phyloP scores from a whole-genome alignment of 2,797 vertebrate genomes.

The Gadopsis marmoratus region DNA sequence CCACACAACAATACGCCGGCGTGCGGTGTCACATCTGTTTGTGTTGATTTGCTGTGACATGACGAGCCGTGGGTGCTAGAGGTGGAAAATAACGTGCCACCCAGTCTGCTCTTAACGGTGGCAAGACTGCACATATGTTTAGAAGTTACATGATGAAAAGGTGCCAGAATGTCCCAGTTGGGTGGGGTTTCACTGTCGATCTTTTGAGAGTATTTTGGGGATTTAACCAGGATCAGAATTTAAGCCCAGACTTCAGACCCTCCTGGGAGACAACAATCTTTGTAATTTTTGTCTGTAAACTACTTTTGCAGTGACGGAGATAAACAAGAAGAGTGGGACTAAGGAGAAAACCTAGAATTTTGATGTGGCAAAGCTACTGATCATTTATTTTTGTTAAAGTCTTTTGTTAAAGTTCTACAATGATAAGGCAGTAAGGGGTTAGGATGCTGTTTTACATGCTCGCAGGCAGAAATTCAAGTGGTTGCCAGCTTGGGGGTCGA shows the following conservation, averaged over 20 bases:
- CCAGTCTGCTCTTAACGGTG: not conserved
- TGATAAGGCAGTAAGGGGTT: not conserved
- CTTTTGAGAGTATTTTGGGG: slow-evolving; percentile 30
- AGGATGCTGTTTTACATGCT: not conserved
- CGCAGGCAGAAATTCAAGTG: not conserved
- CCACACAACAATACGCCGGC: slow-evolving; percentile 29
- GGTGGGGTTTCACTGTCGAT: not conserved
- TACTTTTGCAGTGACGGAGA: slow-evolving; percentile 16
- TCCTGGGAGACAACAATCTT: slow-evolving; percentile 36
- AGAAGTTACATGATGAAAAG: slow-evolving; percentile 8
- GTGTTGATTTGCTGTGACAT: slow-evolving; percentile 54
- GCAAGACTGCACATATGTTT: not conserved
- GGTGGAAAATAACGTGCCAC: slow-evolving; percentile 13
- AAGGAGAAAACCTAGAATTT: slow-evolving; percentile 16
- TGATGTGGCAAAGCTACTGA: slow-evolving; percentile 18
- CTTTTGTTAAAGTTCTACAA: slow-evolving; percentile 8
- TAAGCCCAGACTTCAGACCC: slow-evolving; percentile 27
- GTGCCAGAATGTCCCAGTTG: not conserved
- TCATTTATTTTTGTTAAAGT: slow-evolving; percentile 13
- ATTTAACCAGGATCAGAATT: slow-evolving; percentile 43
- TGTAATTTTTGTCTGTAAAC: slow-evolving; percentile 31
- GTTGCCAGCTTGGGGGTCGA: not conserved
- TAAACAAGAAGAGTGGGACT: slow-evolving; percentile 20
- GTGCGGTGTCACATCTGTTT: slow-evolving; percentile 53
- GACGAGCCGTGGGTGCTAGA: slow-evolving; percentile 51